Evolutionary conservation across 2,113 vertebrate species (phyloP).

Genomic region (Sterna hirundo): DNA sequence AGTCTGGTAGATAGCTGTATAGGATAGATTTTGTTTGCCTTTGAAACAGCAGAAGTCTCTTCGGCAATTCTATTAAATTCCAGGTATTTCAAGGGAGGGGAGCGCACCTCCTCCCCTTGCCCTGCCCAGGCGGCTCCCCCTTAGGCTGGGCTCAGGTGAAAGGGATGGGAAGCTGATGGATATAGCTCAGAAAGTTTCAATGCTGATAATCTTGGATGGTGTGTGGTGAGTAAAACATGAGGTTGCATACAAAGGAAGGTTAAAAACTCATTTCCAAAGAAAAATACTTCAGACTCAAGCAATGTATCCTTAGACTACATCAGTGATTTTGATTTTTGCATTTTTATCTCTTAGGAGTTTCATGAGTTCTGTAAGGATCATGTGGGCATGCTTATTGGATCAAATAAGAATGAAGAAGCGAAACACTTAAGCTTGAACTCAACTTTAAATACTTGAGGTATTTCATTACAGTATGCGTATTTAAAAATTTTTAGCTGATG

Average conservation of each 20-base stretch:
- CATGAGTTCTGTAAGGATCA: rapidly evolving
- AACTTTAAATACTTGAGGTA: not conserved
- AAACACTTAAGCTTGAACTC: not conserved
- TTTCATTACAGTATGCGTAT: not conserved
- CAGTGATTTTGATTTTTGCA: not conserved
- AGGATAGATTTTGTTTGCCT: not conserved
- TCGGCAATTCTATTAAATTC: not conserved
- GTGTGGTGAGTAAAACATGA: not conserved
- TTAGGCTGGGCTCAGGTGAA: not conserved
- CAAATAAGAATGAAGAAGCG: not conserved
- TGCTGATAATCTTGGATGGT: not conserved
- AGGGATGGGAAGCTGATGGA: not conserved
- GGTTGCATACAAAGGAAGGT: not conserved
- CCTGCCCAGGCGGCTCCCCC: rapidly evolving
- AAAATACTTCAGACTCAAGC: not conserved
- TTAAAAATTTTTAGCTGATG: not conserved
- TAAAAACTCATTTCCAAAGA: not conserved
- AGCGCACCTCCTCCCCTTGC: not conserved
- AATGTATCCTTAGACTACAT: not conserved
- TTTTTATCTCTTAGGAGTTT: not conserved
- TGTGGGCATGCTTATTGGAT: not conserved
- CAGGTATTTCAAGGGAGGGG: not conserved
- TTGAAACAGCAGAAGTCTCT: not conserved
- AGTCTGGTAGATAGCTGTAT: not conserved
- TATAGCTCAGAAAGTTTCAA: not conserved